Evolutionary conservation across 2,797 vertebrate species (phyloP).

Genomic region (Malurus leucopterus): DNA sequence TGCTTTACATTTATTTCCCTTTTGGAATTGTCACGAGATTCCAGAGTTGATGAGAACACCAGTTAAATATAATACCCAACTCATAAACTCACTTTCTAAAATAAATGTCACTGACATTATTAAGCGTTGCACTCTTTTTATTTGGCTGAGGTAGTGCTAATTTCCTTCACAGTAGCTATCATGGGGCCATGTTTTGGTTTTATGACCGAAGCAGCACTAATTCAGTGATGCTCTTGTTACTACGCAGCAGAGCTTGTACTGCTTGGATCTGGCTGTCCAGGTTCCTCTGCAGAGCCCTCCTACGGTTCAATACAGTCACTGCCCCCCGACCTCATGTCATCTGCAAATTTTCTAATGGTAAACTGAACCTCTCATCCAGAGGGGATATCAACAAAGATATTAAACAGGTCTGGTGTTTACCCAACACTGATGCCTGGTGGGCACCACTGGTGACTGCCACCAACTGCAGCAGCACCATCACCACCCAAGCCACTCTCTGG

Average conservation of each 20-base stretch:
- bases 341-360: not conserved
- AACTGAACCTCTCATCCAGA: not conserved
- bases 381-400: no score
- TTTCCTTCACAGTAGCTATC: not conserved
- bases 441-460: not conserved
- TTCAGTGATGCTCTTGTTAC: not conserved
- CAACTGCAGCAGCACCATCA: not conserved
- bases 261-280: no score
- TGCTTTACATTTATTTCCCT: conserved; percentile 18
- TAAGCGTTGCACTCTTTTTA: not conserved
- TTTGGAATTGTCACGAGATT: not conserved
- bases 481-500: not conserved
- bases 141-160: not conserved
- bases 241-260: not conserved
- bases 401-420: no score
- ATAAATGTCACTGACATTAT: not conserved
- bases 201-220: not conserved
- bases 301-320: no score
- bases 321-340: not conserved
- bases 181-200: accelerated
- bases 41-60: not conserved
- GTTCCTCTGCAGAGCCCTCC: not conserved
- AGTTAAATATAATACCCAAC: not conserved
- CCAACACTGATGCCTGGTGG: not conserved
- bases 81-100: not conserved